Conservation (phyloP, 2,113 vertebrate genomes). For the Scolopax mira region DNA sequence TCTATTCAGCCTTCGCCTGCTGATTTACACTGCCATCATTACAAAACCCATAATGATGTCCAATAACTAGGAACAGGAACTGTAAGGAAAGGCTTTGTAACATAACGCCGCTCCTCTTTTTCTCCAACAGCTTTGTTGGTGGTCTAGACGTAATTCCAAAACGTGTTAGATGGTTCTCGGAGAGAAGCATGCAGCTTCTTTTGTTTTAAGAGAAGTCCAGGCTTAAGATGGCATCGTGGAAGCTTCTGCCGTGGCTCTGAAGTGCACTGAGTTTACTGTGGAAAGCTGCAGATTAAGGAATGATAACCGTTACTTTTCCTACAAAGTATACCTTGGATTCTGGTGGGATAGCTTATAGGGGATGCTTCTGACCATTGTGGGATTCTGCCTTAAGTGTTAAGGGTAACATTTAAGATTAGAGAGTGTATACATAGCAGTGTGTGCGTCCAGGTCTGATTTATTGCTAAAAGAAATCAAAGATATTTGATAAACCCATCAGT, state of each 20-base stretch:
- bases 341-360: background rate
- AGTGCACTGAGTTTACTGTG: background rate
- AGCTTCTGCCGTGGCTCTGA: background rate
- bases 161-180: background rate
- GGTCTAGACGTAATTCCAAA: constrained; percentile 27
- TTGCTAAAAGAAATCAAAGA: background rate
- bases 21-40: constrained; percentile 25
- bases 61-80: constrained; percentile 49
- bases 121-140: constrained; percentile 56
- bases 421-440: background rate
- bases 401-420: background rate
- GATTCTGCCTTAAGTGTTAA: background rate
- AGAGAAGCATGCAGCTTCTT: background rate
- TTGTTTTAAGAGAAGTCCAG: background rate
- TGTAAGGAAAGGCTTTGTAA: constrained; percentile 52
- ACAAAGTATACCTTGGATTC: background rate
- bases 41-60: constrained; percentile 44
- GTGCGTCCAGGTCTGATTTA: background rate
- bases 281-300: background rate
- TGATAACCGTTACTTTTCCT: background rate
- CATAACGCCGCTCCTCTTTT: background rate
- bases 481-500: background rate
- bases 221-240: background rate
- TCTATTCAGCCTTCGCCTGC: constrained; percentile 23
- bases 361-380: background rate